Evolutionary conservation across 64 coral and sea anemone genomes (phyloP).

Genomic region (Platygyra sinensis): DNA sequence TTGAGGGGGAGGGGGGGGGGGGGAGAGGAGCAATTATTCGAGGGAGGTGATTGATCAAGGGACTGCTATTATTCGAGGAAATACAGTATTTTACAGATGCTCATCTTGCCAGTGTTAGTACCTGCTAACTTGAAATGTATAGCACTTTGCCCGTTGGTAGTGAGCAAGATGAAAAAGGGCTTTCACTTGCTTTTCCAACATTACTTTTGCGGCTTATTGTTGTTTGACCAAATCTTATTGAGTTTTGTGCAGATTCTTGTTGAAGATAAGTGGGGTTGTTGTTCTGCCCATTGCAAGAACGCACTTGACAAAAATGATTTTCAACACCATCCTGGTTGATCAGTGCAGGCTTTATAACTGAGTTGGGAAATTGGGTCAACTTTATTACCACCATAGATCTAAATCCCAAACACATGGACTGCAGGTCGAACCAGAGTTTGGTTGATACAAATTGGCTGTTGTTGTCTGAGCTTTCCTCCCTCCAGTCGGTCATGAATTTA

Average conservation of each 20-base stretch:
- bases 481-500: too few species aligned
- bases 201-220: conserved; percentile 48
- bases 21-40: too few species aligned
- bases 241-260: conserved; percentile 27
- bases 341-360: conserved; percentile 17
- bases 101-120: too few species aligned
- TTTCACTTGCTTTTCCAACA: neutral
- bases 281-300: conserved; percentile 53
- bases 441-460: neutral
- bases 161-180: neutral
- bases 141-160: too few species aligned
- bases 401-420: conserved; percentile 37
- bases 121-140: too few species aligned
- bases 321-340: conserved; percentile 34
- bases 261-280: conserved; percentile 11
- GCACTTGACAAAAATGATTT: conserved; percentile 42
- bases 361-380: neutral
- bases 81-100: too few species aligned
- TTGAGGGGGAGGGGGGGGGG: too few species aligned
- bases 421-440: conserved; percentile 46
- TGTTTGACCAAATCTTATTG: conserved; percentile 10
- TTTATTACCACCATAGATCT: conserved; percentile 1
- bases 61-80: too few species aligned
- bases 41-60: too few species aligned
- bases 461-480: too few species aligned